Evolutionary conservation across 2,888 invertebrate genomes (phyloP), one percentile per base, ranked within the genome.

Genomic region (Peribatodes rhomboidaria): DNA sequence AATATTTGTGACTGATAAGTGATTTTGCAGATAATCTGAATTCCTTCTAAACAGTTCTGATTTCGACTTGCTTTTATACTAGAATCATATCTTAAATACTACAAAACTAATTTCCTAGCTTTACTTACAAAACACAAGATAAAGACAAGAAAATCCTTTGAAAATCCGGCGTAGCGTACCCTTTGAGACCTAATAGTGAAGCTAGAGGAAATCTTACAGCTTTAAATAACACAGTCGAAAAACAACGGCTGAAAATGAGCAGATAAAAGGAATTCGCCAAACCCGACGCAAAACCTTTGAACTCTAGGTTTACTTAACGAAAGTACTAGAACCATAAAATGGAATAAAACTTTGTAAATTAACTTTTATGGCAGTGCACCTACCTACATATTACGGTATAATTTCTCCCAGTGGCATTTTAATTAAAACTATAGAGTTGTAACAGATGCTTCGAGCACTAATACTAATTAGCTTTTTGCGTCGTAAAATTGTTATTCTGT

Each of bases 381-480:
- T 52, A 53, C 37, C 22, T 37, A 52, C 27, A 53, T 11, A 53
- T 64, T 47, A 42, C 44, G 22, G 42, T 59, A 55, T 61, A 33
- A 65, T 56, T 57, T 41, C 50, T 61, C 56, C 52, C 56, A 60
- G 56, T 47, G 46, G 60, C 50, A 52, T 65, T 61, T 65, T 61
- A 65, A 65, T 61, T 65, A 61, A 65, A 65, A 65, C 65, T 65
- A 65, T 61, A 61, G 52, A 65, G 56, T 60, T 61, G 65, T 65
- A 65, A 65, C 65, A 65, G 65, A 65, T 65, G 65, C 56, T 53
- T 61, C 46, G 20, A 65, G 56, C 56, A 60, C 52, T 61, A 65
- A 65, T 65, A 52, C 65, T 65, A 65, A 65, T 65, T 61, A 50
- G 52, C 39, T 60, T 50, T 60, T 61, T 60, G 65, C 60, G 41